phyloP scores from a whole-genome alignment of 2,113 vertebrate species.

The Salvelinus namaycush region DNA sequence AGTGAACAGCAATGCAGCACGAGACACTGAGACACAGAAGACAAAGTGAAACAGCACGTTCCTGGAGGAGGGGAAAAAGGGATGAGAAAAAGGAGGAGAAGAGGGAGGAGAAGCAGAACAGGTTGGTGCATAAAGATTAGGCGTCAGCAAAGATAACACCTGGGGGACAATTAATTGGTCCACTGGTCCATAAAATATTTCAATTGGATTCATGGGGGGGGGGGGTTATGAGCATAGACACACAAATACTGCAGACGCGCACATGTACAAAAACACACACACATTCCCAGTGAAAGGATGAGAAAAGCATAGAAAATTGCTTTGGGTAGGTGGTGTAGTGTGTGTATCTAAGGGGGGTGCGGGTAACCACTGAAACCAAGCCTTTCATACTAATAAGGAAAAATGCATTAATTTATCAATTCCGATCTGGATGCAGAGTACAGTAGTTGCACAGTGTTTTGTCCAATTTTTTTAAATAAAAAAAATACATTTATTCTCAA shows the following conservation, averaged over 20 bases:
- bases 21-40: background rate
- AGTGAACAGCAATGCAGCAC: background rate
- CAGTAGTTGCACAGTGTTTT: slow-evolving; percentile 6
- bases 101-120: slow-evolving; percentile 74
- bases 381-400: slow-evolving; percentile 12
- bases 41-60: background rate
- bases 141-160: slow-evolving; percentile 82
- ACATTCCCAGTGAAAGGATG: slow-evolving; percentile 49
- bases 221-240: no score
- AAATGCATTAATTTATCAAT: slow-evolving; percentile 33
- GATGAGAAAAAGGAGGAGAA: slow-evolving; percentile 32
- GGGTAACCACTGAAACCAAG: slow-evolving; percentile 8
- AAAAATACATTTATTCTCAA: background rate
- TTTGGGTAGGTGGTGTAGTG: background rate
- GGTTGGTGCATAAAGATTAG: slow-evolving; percentile 79
- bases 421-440: background rate
- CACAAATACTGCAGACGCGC: background rate
- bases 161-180: slow-evolving; percentile 90
- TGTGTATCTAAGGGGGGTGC: background rate
- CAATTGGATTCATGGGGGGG: slow-evolving; percentile 83
- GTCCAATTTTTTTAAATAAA: no score
- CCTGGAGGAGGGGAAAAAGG: slow-evolving; percentile 39
- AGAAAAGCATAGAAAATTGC: slow-evolving; percentile 28
- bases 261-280: slow-evolving; percentile 44
- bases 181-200: slow-evolving; percentile 89